Conservation (phyloP, 2,797 vertebrate species). For the Enoplosus armatus region DNA sequence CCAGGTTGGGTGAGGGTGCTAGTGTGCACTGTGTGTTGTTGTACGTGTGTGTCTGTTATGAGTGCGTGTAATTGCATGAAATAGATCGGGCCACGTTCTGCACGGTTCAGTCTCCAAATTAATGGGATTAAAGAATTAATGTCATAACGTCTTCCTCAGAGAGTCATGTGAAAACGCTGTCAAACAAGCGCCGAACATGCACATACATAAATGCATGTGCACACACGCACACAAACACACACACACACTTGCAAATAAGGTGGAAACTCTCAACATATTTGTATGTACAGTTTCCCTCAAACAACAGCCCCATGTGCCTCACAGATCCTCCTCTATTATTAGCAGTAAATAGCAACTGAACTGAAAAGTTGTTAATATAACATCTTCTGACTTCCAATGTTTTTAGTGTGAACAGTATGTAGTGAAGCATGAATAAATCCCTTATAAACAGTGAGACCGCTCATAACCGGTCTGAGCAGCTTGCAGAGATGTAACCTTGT, state of each 20-base stretch:
- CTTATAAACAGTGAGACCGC: conserved; percentile 29
- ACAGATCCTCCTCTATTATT: not conserved
- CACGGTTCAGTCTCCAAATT: conserved; percentile 13
- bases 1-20: too few species aligned
- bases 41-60: not conserved
- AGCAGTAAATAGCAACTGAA: conserved; percentile 6
- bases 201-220: not conserved
- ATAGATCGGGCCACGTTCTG: not conserved
- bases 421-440: conserved; percentile 46
- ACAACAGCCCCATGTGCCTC: conserved; percentile 2
- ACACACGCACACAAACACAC: not conserved
- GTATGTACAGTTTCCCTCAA: not conserved
- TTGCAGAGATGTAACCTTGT: conserved; percentile 2
- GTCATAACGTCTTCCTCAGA: conserved; percentile 2
- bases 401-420: conserved; percentile 48
- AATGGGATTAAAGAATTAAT: conserved; percentile 43
- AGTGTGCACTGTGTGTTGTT: not conserved
- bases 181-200: not conserved
- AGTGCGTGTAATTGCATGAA: conserved; percentile 21
- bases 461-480: conserved; percentile 56
- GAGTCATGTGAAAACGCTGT: not conserved
- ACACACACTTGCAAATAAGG: not conserved
- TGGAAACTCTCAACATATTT: conserved; percentile 13
- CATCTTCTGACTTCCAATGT: conserved; percentile 30
- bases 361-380: conserved; percentile 6